A percentile compares a stretch with the other conserved stretches of the same genome.
Evolutionary conservation across 2,113 vertebrate species (phyloP).

Genomic region (Paedocypris sp.): DNA sequence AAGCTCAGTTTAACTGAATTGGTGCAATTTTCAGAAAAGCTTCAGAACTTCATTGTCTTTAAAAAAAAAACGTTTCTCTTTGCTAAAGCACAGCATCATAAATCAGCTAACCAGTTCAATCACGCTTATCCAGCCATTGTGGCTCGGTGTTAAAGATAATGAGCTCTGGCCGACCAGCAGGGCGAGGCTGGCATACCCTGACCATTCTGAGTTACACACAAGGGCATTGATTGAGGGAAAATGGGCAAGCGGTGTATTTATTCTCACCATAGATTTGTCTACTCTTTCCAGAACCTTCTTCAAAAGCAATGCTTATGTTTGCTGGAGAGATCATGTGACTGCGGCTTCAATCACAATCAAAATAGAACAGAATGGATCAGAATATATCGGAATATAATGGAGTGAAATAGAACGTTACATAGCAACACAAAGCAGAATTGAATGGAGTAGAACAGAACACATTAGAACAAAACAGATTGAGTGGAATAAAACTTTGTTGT

Average conservation of each 20-base stretch:
- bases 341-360: too few species aligned
- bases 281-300: neutral
- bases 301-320: too few species aligned
- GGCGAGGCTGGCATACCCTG: neutral
- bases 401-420: too few species aligned
- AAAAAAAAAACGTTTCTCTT: neutral
- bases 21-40: neutral
- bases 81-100: neutral
- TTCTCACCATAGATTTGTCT: neutral
- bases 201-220: slow-evolving; percentile 7
- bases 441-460: too few species aligned
- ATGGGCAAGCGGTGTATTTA: too few species aligned
- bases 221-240: slow-evolving; percentile 4
- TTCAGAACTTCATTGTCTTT: neutral
- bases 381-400: too few species aligned
- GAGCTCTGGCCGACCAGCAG: slow-evolving; percentile 2
- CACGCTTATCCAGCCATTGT: slow-evolving; percentile 33
- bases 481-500: too few species aligned
- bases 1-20: neutral
- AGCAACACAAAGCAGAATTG: too few species aligned
- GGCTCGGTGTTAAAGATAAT: slow-evolving; percentile 25
- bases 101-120: slow-evolving; percentile 29
- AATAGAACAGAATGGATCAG: too few species aligned
- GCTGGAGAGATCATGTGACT: too few species aligned
- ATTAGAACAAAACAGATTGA: too few species aligned